Evolutionary conservation across 2,797 vertebrate species (phyloP).

Genomic region (Thamnophis elegans): DNA sequence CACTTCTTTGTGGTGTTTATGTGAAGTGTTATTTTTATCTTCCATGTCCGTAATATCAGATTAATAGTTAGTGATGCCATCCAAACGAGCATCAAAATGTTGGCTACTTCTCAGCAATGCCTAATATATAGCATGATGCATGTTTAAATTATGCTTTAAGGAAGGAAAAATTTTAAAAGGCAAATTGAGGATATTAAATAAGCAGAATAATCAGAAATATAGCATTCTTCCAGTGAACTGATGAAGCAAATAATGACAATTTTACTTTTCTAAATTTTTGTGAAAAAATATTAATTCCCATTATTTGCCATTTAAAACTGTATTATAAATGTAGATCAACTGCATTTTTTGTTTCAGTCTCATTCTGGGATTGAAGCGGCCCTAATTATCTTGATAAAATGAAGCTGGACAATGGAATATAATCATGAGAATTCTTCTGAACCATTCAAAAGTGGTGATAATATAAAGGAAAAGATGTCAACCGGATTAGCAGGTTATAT

Average conservation of each 20-base stretch:
- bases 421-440: not conserved
- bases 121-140: constrained; percentile 56
- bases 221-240: constrained; percentile 12
- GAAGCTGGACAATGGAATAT: not conserved
- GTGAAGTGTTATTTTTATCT: constrained; percentile 67
- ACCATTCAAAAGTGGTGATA: not conserved
- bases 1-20: constrained; percentile 62
- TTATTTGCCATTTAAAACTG: not conserved
- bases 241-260: not conserved
- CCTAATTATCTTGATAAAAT: not conserved
- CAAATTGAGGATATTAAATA: not conserved
- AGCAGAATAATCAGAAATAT: constrained; percentile 28
- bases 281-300: not conserved
- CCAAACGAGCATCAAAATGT: constrained; percentile 57
- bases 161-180: constrained; percentile 28
- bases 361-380: not conserved
- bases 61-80: constrained; percentile 62
- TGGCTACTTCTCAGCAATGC: constrained; percentile 45
- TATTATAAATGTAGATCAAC: not conserved
- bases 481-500: not conserved
- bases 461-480: not conserved
- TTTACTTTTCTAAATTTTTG: constrained; percentile 18
- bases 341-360: not conserved
- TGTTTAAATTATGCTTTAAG: constrained; percentile 38
- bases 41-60: constrained; percentile 61